Conservation (phyloP, 2,888 invertebrate genomes). For the Cosmia pyralina region DNA sequence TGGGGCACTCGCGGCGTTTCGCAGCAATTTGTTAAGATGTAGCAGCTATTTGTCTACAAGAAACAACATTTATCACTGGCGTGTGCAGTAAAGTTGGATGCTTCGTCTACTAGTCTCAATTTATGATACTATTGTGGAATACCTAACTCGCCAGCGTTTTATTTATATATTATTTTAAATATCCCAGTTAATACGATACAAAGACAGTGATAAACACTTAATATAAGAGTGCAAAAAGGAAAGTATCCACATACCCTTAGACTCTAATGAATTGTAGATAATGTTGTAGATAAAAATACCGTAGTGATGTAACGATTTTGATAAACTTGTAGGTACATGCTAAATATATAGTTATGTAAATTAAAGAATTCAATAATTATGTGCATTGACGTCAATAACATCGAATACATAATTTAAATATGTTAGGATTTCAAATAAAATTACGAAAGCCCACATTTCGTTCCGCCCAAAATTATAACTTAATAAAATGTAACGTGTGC, state of each 20-base stretch:
- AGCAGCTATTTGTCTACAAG: conserved; percentile 82
- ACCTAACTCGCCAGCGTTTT: conserved; percentile 67
- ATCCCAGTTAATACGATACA: conserved; percentile 51
- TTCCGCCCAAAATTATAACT: conserved; percentile 85
- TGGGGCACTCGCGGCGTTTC: conserved; percentile 67
- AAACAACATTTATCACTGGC: conserved; percentile 78
- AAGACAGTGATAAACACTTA: conserved; percentile 32
- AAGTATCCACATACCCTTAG: conserved; percentile 22
- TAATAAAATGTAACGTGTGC: conserved; percentile 81
- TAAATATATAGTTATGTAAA: conserved; percentile 65
- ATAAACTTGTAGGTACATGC: conserved; percentile 61
- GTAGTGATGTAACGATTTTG: conserved; percentile 61
- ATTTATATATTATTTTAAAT: conserved; percentile 64
- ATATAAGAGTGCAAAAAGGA: conserved; percentile 22
- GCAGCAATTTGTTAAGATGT: conserved; percentile 79
- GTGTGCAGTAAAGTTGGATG: conserved; percentile 67
- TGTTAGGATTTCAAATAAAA: conserved; percentile 76
- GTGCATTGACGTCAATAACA: conserved; percentile 64
- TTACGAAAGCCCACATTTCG: conserved; percentile 76
- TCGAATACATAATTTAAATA: conserved; percentile 73
- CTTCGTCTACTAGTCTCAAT: conserved; percentile 71
- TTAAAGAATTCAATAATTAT: conserved; percentile 66
- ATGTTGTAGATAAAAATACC: conserved; percentile 46
- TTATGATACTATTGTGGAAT: conserved; percentile 78
- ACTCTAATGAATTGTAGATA: conserved; percentile 33